Base-by-base conservation (phyloP, 2,888 invertebrate genomes). In the Cancer borealis region DNA sequence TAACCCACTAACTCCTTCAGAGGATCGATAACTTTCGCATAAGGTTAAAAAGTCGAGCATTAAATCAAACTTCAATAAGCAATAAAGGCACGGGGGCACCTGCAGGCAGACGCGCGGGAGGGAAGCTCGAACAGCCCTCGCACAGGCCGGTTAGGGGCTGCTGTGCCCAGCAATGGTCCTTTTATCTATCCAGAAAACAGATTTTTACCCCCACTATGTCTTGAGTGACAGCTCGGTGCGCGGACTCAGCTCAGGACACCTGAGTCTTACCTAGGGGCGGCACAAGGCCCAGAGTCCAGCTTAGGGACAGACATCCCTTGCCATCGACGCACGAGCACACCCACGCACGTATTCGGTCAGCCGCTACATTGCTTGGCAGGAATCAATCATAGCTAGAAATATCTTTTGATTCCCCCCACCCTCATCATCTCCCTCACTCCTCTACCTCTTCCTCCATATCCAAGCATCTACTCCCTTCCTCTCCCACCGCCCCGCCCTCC, bases 381-480 rank as follows among this genome's bases (percentile, higher is more conserved):
- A 66, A 92, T 79, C 92, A 92, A 66, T 79, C 79, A 92, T 47
- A 79, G 79, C 92, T 46, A 73, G 66, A 66, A 92, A 66, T 66
- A 79, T 79, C 92, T 54, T 54, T 90, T 54, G 14, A 39, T 54
- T 54, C 26, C 90, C 90, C 26, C n/a, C 89, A 30, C 90, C n/a
- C 54, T 49, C 89, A 14, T 47, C 60, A 17, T 54, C 54, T 12
- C n/a, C 90, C 26, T 60, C 39, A 1, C 60, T 90, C 30, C 54
- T 39, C 60, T 12, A 21, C 46, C 26, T 60, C 54, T 12, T 60
- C 90, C 60, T 90, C 90, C 90, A 46, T 49, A 10, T 47, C 88
- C 90, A 54, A 47, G 49, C 30, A 49, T 60, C 17, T 60, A 49
- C 30, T 54, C 90, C 54, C 30, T 46, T 30, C 88, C 49, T 26